Conservation (phyloP, 92 coral and sea anemone species). For the Diadumene lineata region DNA sequence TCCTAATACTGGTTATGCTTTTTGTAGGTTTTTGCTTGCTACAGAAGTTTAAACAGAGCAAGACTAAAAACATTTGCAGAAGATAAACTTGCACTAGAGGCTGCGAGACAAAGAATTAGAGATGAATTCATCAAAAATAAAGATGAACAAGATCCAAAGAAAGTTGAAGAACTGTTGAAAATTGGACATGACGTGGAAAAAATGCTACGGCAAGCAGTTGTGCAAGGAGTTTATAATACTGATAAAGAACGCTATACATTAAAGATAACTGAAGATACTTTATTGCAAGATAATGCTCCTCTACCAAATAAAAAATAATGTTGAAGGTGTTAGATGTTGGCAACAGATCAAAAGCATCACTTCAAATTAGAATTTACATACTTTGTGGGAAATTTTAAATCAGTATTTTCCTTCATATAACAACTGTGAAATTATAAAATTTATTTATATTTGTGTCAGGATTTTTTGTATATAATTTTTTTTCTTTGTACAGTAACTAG, state of each 20-base stretch:
- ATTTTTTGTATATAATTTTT: no score
- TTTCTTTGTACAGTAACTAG: neutral
- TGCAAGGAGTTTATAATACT: constrained; percentile 72
- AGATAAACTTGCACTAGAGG: constrained; percentile 72
- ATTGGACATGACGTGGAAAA: constrained; percentile 78
- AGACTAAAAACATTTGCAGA: constrained; percentile 78
- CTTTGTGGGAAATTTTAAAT: no score
- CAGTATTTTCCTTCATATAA: no score
- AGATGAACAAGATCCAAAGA: constrained; percentile 61
- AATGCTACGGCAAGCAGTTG: constrained; percentile 72
- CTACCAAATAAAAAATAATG: constrained; percentile 41
- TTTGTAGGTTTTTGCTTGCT: constrained; percentile 85
- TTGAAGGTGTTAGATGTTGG: neutral
- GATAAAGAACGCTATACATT: constrained; percentile 55
- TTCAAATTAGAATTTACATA: no score
- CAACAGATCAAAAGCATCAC: no score
- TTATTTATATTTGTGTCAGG: neutral
- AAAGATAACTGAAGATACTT: constrained; percentile 66
- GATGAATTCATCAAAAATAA: constrained; percentile 75
- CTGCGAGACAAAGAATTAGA: constrained; percentile 71
- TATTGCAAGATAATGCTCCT: constrained; percentile 82
- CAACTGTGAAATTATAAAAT: no score
- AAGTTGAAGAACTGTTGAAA: constrained; percentile 74
- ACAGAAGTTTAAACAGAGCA: constrained; percentile 78
- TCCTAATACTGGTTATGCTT: no score